A percentile compares a stretch with the other conserved stretches of the same genome.
Conservation (phyloP, 2,797 vertebrate genomes). For the Chaunax sp. region DNA sequence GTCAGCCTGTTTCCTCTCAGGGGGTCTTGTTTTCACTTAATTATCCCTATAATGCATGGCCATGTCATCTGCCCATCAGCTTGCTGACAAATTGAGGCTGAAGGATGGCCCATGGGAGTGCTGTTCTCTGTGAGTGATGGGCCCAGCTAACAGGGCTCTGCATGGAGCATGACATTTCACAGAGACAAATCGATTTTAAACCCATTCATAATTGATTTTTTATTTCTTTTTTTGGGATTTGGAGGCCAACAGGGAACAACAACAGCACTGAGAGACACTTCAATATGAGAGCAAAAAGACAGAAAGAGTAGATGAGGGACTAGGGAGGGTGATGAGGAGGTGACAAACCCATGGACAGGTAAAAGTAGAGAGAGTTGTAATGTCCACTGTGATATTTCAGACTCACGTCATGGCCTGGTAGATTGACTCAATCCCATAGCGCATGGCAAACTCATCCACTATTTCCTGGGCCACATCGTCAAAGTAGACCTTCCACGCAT, state of each 20-base stretch:
- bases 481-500: constrained; percentile 98
- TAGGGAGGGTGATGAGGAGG: background rate
- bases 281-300: constrained; percentile 19
- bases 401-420: constrained; percentile 99
- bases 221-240: too few species aligned
- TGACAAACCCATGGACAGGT: constrained; percentile 16
- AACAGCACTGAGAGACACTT: constrained; percentile 24
- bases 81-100: constrained; percentile 35
- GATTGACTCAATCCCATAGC: constrained; percentile 98
- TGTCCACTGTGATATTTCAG: background rate
- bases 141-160: constrained; percentile 45
- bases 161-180: constrained; percentile 33
- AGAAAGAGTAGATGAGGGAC: background rate
- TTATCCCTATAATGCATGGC: constrained; percentile 31
- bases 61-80: constrained; percentile 43
- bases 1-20: constrained; percentile 4
- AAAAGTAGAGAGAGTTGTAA: background rate
- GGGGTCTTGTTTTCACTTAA: constrained; percentile 37
- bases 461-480: constrained; percentile 97
- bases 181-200: constrained; percentile 46
- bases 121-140: constrained; percentile 51
- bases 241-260: constrained; percentile 34
- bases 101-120: constrained; percentile 44
- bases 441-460: constrained; percentile 98
- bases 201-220: constrained; percentile 47